These are phyloP conservation scores for Plagiodera versicolora DNA, from an alignment of 2,888 invertebrate species.

Conservation along the genomic window DNA sequence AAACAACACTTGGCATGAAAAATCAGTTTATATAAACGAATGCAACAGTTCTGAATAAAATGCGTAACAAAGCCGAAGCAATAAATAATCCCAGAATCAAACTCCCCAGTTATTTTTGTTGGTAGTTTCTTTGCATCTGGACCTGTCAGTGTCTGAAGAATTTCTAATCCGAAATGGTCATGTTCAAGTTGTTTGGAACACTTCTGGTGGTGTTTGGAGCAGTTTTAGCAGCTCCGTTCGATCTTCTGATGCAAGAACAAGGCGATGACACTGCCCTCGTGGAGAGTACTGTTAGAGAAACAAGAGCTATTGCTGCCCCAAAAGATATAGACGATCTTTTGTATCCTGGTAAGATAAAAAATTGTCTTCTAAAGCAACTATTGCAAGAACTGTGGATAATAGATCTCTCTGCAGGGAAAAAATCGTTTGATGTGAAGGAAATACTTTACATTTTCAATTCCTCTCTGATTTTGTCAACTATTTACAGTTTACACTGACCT, in stretches of 20 bases:
- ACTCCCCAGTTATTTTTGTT: background rate
- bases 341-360: slow-evolving; percentile 47
- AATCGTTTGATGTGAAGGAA: too few relatives aligned
- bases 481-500: too few relatives aligned
- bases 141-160: background rate
- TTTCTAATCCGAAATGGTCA: background rate
- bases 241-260: slow-evolving; percentile 42
- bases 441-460: too few relatives aligned
- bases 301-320: slow-evolving; percentile 56
- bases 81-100: background rate
- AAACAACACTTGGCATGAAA: background rate
- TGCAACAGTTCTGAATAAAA: background rate
- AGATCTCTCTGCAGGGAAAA: too few relatives aligned
- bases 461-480: too few relatives aligned
- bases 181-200: slow-evolving; percentile 57
- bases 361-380: too few relatives aligned
- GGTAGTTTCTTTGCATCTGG: background rate
- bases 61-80: background rate
- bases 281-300: slow-evolving; percentile 62
- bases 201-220: slow-evolving; percentile 57
- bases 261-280: slow-evolving; percentile 60
- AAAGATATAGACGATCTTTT: slow-evolving; percentile 45
- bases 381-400: too few relatives aligned
- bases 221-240: slow-evolving; percentile 30
- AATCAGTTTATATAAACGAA: background rate